phyloP scores from a whole-genome alignment of 2,888 invertebrate species.

The Aphidius colemani region DNA sequence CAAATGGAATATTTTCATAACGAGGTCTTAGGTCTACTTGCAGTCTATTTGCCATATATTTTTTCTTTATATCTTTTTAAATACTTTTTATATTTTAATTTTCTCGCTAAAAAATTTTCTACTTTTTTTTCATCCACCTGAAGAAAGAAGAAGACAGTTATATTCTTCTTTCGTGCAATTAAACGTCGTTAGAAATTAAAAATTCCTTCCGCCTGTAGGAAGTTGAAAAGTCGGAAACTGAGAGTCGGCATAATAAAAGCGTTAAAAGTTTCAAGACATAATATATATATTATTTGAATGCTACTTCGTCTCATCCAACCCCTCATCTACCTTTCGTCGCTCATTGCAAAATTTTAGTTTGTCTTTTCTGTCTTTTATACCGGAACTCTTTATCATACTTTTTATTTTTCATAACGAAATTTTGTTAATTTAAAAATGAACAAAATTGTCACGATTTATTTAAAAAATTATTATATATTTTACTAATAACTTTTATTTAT shows the following conservation, averaged over 20 bases:
- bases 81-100: neutral
- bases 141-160: neutral
- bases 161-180: conserved; percentile 37
- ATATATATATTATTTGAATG: conserved; percentile 7
- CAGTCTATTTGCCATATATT: conserved; percentile 19
- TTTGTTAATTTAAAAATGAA: conserved; percentile 5
- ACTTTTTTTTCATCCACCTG: conserved; percentile 16
- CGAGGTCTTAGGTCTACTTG: conserved; percentile 30
- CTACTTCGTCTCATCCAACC: conserved; percentile 21
- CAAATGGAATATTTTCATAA: conserved; percentile 37
- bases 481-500: too few relatives aligned
- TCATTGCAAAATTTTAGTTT: conserved; percentile 24
- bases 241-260: conserved; percentile 39
- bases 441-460: too few relatives aligned
- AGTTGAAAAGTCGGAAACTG: conserved; percentile 37
- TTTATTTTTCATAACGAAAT: neutral
- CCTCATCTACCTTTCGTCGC: conserved; percentile 26
- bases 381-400: neutral
- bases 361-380: conserved; percentile 6
- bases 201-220: conserved; percentile 37
- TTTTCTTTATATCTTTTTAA: neutral
- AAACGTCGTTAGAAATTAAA: conserved; percentile 43
- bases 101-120: neutral
- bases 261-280: conserved; percentile 34
- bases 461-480: too few relatives aligned